Evolutionary conservation across 2,113 vertebrate species (phyloP).

Genomic region (Dromas ardeola): DNA sequence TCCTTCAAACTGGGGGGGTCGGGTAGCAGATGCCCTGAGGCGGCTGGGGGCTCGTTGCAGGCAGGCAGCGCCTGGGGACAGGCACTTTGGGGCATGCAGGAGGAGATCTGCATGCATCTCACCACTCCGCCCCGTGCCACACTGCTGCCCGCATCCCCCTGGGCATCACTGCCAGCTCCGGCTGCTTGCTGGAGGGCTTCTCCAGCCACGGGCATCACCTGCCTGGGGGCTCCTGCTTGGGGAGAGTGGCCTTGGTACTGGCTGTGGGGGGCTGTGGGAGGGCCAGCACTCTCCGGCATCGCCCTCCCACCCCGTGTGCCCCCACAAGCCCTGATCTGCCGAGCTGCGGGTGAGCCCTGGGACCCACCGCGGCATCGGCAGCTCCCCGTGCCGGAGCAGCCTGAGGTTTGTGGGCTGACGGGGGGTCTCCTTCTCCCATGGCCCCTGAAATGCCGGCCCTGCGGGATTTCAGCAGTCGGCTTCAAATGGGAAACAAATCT

Average conservation of each 20-base stretch:
- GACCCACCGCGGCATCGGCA: fast-evolving
- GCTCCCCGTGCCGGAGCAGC: neutral
- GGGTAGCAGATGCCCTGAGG: neutral
- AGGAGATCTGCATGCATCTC: neutral
- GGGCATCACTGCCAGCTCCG: neutral
- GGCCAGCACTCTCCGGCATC: neutral
- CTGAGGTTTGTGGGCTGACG: neutral
- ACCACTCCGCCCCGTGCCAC: neutral
- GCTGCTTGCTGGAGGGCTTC: neutral
- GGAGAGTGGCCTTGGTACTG: fast-evolving
- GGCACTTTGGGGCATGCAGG: neutral
- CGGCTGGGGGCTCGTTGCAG: fast-evolving
- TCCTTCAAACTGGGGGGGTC: neutral
- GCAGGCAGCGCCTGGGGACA: neutral
- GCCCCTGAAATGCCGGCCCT: neutral
- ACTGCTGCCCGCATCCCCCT: neutral
- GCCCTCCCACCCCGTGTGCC: neutral
- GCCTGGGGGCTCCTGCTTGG: neutral
- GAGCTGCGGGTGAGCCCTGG: neutral
- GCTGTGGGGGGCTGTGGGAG: neutral
- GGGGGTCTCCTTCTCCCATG: neutral
- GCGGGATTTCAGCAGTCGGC: neutral
- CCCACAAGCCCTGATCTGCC: neutral
- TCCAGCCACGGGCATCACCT: neutral
- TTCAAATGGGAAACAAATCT: constrained; percentile 64